These are phyloP conservation scores for Ptychoptera contaminata DNA, from an alignment of 2,888 invertebrate genomes.

Conservation along the genomic window DNA sequence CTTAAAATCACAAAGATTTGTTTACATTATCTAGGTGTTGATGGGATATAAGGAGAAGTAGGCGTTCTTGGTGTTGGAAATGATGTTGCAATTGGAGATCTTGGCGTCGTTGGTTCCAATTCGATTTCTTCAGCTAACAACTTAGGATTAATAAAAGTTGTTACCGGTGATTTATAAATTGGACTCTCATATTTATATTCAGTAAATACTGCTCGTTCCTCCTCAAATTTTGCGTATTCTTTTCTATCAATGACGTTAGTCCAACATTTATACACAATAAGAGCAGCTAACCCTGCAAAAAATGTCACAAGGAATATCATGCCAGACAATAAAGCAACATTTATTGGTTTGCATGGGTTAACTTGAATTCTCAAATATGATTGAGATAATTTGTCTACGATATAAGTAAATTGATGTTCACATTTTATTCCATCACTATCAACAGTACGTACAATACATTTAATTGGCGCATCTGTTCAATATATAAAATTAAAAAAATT, in stretches of 20 bases:
- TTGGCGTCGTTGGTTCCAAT: background rate
- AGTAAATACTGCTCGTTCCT: slow-evolving; percentile 31
- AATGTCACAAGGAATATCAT: slow-evolving; percentile 34
- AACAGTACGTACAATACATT: slow-evolving; percentile 20
- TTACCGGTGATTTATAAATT: slow-evolving; percentile 44
- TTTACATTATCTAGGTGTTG: no score
- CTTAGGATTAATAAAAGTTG: slow-evolving; percentile 38
- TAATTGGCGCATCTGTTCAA: slow-evolving; percentile 14
- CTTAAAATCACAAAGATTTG: no score
- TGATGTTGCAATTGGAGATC: no score
- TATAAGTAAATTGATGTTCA: slow-evolving; percentile 23
- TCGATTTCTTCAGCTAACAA: slow-evolving; percentile 9
- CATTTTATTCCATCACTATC: slow-evolving; percentile 21
- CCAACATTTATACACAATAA: slow-evolving; percentile 30
- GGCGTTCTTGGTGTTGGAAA: no score
- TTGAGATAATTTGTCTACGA: slow-evolving; percentile 14
- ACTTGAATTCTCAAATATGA: slow-evolving; percentile 20
- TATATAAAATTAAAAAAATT: slow-evolving; percentile 3
- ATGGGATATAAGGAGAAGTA: no score
- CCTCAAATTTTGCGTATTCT: slow-evolving; percentile 37
- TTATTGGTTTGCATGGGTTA: slow-evolving; percentile 17
- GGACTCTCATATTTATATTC: slow-evolving; percentile 36
- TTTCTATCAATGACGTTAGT: slow-evolving; percentile 35
- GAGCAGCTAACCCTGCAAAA: slow-evolving; percentile 32
- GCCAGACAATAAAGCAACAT: slow-evolving; percentile 16